A percentile compares a stretch with the other conserved stretches of the same genome.
Conservation (phyloP, 92 coral and sea anemone genomes). For the Blastomussa wellsi region DNA sequence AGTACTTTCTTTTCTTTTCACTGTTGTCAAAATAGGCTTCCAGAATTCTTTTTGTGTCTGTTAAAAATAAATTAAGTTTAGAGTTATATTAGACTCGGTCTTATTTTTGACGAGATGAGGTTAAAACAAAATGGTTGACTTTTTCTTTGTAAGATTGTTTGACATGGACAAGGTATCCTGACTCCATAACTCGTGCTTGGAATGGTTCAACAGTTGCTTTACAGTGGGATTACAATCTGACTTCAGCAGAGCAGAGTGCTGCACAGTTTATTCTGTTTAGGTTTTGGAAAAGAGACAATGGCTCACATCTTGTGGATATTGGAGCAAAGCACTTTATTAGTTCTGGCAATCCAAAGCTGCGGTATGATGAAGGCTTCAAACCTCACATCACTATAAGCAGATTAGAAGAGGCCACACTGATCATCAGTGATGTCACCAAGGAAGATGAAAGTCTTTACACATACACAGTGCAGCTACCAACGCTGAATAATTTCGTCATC, state of each 20-base stretch:
- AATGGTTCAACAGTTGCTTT: neutral
- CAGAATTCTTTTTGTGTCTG: too few relatives aligned
- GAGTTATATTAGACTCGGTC: too few relatives aligned
- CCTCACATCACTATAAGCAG: neutral
- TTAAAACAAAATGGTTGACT: too few relatives aligned
- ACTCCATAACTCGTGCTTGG: neutral
- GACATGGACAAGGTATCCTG: neutral
- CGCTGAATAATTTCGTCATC: neutral
- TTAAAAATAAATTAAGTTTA: too few relatives aligned
- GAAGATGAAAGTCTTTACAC: neutral
- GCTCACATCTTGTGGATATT: neutral
- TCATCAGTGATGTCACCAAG: neutral
- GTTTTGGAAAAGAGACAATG: neutral
- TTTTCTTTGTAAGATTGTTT: neutral
- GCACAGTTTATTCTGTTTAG: neutral
- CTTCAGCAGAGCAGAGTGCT: neutral
- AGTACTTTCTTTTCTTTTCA: too few relatives aligned
- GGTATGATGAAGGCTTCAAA: neutral
- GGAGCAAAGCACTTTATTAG: neutral
- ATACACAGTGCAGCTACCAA: neutral
- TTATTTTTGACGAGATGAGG: too few relatives aligned
- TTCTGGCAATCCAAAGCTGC: neutral
- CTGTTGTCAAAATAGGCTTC: too few relatives aligned
- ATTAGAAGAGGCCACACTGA: neutral
- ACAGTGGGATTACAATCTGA: neutral